A percentile compares a stretch with the other conserved stretches of the same genome.
Conservation (phyloP, 2,797 vertebrate genomes). For the Mormyrops boulengeri region DNA sequence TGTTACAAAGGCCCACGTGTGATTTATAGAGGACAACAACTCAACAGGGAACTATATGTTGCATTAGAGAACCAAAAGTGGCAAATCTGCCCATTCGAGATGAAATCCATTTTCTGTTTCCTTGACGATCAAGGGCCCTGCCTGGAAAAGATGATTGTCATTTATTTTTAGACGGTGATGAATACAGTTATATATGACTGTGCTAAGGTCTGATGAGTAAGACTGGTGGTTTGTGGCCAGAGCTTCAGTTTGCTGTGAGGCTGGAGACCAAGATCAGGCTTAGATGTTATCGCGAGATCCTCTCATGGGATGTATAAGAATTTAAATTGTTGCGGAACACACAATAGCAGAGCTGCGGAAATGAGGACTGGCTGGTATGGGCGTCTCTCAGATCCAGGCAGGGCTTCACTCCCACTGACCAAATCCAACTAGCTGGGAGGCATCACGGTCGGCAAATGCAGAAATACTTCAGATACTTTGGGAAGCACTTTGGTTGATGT, state of each 20-base stretch:
- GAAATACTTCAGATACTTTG: constrained; percentile 4
- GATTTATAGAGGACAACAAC: neutral
- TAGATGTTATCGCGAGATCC: neutral
- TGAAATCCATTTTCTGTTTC: neutral
- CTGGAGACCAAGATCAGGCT: neutral
- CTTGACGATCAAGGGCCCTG: neutral
- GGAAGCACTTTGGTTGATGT: neutral
- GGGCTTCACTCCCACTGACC: neutral
- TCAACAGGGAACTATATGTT: neutral
- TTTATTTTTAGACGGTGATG: neutral
- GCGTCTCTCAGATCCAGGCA: neutral
- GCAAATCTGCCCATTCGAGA: neutral
- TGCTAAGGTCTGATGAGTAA: neutral
- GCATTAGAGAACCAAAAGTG: neutral
- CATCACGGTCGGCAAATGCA: neutral
- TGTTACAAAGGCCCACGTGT: neutral
- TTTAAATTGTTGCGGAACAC: neutral
- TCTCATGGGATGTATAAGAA: neutral
- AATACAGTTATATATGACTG: neutral
- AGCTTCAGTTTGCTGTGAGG: neutral
- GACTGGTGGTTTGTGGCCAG: neutral
- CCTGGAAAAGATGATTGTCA: neutral
- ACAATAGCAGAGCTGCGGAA: neutral
- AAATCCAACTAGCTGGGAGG: neutral
- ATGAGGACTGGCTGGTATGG: neutral